Evolutionary conservation across 2,888 invertebrate genomes (phyloP).

Genomic region (Tachystola acroxantha): DNA sequence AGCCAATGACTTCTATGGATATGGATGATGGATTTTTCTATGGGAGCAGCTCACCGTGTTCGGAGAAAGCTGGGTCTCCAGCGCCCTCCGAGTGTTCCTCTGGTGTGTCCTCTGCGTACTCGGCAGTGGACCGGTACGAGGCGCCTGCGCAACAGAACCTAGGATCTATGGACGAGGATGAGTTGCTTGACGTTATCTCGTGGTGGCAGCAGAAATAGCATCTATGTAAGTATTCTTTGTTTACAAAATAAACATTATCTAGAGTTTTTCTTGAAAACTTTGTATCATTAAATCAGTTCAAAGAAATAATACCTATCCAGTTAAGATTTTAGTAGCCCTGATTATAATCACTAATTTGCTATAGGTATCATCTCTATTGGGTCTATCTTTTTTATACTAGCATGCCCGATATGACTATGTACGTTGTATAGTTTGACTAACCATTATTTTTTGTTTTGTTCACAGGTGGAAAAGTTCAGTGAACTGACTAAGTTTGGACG

Average conservation of each 20-base stretch:
- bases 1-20: constrained; percentile 64
- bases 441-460: constrained; percentile 41
- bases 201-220: constrained; percentile 88
- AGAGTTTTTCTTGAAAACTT: no score
- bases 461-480: constrained; percentile 38
- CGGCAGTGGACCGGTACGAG: constrained; percentile 63
- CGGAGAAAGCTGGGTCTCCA: constrained; percentile 84
- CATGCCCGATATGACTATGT: no score
- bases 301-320: no score
- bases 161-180: constrained; percentile 92
- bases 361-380: no score
- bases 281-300: no score
- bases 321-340: no score
- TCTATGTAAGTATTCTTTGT: constrained; percentile 40
- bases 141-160: constrained; percentile 69
- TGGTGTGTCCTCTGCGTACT: constrained; percentile 73
- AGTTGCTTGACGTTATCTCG: constrained; percentile 90
- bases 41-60: constrained; percentile 78
- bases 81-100: constrained; percentile 85
- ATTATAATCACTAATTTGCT: no score
- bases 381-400: no score
- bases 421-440: no score
- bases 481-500: constrained; percentile 40
- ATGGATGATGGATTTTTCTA: constrained; percentile 74
- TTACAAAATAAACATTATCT: not conserved